Percentiles rank a stretch among this genome's conserved stretches.
These are phyloP conservation scores for Drosophila jambulina DNA, from an alignment of 1,140 invertebrate genomes.

Conservation along the genomic window DNA sequence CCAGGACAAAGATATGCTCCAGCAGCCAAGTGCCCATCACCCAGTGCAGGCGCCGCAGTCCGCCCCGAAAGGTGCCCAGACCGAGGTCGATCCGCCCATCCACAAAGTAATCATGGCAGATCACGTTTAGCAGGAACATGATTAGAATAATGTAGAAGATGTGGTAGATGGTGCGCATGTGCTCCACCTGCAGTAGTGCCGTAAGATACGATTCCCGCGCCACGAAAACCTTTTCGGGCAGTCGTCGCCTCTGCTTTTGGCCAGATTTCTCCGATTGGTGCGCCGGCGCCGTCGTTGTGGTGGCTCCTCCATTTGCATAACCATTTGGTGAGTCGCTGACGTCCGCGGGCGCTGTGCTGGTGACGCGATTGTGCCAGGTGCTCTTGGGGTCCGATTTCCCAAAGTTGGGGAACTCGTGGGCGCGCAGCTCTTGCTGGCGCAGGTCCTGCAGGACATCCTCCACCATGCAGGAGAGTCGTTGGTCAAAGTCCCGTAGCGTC, in stretches of 20 bases:
- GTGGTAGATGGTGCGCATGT: slow-evolving; percentile 93
- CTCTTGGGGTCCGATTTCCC: slow-evolving; percentile 25
- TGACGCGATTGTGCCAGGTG: slow-evolving; percentile 76
- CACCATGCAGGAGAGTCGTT: slow-evolving; percentile 65
- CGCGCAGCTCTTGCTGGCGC: slow-evolving; percentile 64
- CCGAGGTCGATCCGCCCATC: slow-evolving; percentile 87
- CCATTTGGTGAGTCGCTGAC: slow-evolving; percentile 48
- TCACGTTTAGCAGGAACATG: slow-evolving; percentile 90
- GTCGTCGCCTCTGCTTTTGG: slow-evolving; percentile 34
- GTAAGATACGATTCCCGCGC: slow-evolving; percentile 91
- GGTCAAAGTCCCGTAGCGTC: slow-evolving; percentile 70
- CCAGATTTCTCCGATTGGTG: slow-evolving; percentile 22
- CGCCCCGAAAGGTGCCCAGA: slow-evolving; percentile 84
- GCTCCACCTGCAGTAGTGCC: slow-evolving; percentile 91
- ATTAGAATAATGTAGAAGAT: slow-evolving; percentile 93
- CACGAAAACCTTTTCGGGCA: slow-evolving; percentile 89
- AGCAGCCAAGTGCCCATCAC: slow-evolving; percentile 85
- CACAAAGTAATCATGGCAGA: slow-evolving; percentile 90
- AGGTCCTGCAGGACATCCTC: slow-evolving; percentile 81
- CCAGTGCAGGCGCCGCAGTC: slow-evolving; percentile 85
- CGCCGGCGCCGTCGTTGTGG: slow-evolving; percentile 17
- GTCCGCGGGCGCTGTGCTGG: slow-evolving; percentile 21
- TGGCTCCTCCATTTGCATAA: slow-evolving; percentile 29
- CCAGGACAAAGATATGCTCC: slow-evolving; percentile 85
- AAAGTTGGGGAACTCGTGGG: slow-evolving; percentile 75